A percentile compares a stretch with the other conserved stretches of the same genome.
Evolutionary conservation across 2,113 vertebrate species (phyloP).

Genomic region (Octodon degus): DNA sequence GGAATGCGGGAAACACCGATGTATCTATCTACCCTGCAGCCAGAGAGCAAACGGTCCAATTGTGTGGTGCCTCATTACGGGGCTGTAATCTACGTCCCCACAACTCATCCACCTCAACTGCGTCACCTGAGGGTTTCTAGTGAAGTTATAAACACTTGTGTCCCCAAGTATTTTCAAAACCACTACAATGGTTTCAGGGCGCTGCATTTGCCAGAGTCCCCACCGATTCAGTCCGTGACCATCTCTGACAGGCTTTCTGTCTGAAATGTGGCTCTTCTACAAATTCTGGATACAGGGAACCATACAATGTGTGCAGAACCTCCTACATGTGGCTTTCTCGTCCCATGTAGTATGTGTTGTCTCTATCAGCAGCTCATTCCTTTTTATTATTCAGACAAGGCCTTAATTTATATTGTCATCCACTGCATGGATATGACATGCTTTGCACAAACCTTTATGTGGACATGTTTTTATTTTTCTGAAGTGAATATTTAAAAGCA

Average conservation of each 20-base stretch:
- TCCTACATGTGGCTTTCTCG: neutral
- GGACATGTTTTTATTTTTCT: neutral
- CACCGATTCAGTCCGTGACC: neutral
- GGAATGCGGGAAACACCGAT: neutral
- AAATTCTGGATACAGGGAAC: neutral
- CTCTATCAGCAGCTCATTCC: neutral
- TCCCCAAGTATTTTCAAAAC: neutral
- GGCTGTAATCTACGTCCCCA: rapidly evolving
- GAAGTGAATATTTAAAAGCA: neutral
- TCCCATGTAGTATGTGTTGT: neutral
- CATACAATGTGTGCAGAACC: neutral
- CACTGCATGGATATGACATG: rapidly evolving
- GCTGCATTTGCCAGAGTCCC: neutral
- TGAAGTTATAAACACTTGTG: neutral
- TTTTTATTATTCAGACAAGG: neutral
- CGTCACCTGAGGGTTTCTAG: neutral
- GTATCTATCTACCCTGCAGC: too few species aligned
- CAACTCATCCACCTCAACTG: rapidly evolving
- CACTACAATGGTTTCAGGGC: neutral
- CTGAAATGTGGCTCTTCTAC: neutral
- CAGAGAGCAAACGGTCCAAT: neutral
- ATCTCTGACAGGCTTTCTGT: neutral
- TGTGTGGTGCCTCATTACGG: rapidly evolving
- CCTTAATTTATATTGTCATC: neutral
- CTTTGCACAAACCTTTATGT: neutral